Evolutionary conservation across 2,113 vertebrate species (phyloP), one percentile per base, ranked within the genome.

Genomic region (Cyanoliseus patagonus): DNA sequence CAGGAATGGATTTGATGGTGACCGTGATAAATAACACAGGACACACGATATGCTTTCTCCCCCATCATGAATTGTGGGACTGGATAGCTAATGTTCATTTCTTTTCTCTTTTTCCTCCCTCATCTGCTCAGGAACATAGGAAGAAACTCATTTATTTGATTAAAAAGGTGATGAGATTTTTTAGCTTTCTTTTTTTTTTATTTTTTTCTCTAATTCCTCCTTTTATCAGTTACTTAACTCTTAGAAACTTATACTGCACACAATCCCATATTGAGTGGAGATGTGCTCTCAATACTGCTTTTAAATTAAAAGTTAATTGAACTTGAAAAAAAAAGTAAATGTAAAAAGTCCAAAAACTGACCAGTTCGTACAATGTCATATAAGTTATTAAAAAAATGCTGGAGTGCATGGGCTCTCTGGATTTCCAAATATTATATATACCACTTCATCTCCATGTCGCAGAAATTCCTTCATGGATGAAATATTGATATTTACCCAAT

Each of bases 21-120:
- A 91, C 57, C 86, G 19, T 82, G 90, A 96, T 80, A 80, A 96
- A 97, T 86, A 61, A 90, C 46, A 19, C 19, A 73, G 35, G 72
- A 80, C 63, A 28, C 27, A 74, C 12, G 46, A 19, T 19, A 61
- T 27, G 8, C 10, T 85, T 85, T 90, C 41, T 66, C 37, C 33
- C 63, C 7, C 6, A 73, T 63, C 37, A 11, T 74, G 37, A 86
- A 23, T 15, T 83, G 30, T 6, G 39, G 51, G 28, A 61, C 37
- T 66, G 10, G 12, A 57, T 82, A 94, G 69, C 41, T 11, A 44
- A 4, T 74, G 14, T 31, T 77, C 22, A 67, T 86, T 85, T 85
- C 27, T 90, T 91, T 92, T 90, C 16, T 80, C 12, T 80, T 88
- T 85, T 31, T 78, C 44, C 35, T 83, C 20, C 27, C 18, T 83